Percentiles rank a stretch among this genome's conserved stretches.
Conservation (phyloP, 2,797 vertebrate species). For the Lagodon rhomboides region DNA sequence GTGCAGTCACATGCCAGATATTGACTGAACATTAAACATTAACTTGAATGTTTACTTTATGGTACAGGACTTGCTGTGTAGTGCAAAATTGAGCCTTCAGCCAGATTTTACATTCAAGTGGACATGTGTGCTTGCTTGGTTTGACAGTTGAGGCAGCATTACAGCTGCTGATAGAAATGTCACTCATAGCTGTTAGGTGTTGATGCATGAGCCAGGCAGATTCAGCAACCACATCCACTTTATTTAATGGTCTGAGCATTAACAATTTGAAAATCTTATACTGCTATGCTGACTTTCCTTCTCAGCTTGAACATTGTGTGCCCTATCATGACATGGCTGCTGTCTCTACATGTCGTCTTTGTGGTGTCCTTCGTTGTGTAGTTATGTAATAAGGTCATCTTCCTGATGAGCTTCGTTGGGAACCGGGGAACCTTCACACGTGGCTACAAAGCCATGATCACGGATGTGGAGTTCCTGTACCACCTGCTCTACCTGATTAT, state of each 20-base stretch:
- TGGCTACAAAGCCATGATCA: constrained; percentile 96
- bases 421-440: constrained; percentile 97
- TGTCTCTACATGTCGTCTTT: neutral
- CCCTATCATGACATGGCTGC: neutral
- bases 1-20: neutral
- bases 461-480: constrained; percentile 98
- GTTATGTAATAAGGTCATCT: constrained; percentile 98
- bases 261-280: neutral
- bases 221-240: constrained; percentile 22
- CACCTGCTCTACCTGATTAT: constrained; percentile 97
- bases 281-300: neutral
- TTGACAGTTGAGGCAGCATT: neutral
- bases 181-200: neutral
- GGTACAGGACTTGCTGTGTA: neutral
- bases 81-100: neutral
- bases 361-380: constrained; percentile 65
- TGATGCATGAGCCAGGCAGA: neutral
- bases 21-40: neutral
- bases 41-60: neutral
- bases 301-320: neutral
- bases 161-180: constrained; percentile 22
- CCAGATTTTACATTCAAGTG: neutral
- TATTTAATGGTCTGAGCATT: neutral
- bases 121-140: neutral
- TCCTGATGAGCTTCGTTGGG: constrained; percentile 97